Evolutionary conservation across 2,797 vertebrate species (phyloP).

Genomic region (Centroberyx gerrardi): DNA sequence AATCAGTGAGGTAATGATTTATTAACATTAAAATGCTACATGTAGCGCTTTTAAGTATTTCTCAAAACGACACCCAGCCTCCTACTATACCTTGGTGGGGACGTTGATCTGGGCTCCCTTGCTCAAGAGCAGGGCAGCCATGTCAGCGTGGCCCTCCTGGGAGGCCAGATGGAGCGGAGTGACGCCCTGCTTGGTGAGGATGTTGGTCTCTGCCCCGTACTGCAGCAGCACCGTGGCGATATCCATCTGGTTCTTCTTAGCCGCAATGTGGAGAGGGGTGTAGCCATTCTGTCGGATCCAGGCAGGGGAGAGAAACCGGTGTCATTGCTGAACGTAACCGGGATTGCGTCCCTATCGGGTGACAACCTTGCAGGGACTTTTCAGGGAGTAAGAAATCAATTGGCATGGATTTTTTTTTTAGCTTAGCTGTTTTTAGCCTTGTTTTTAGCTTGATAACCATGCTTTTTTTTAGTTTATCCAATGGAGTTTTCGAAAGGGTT

Average conservation of each 20-base stretch:
- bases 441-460: too few relatives aligned
- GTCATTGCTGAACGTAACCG: background rate
- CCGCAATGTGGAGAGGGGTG: conserved; percentile 97
- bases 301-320: background rate
- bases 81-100: conserved; percentile 90
- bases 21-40: too few relatives aligned
- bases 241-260: conserved; percentile 99
- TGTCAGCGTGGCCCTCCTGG: conserved; percentile 94
- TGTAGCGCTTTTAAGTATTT: too few relatives aligned
- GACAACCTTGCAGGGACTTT: background rate
- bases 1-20: too few relatives aligned
- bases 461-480: too few relatives aligned
- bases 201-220: conserved; percentile 93
- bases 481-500: too few relatives aligned
- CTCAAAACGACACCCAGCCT: background rate
- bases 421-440: too few relatives aligned
- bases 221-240: conserved; percentile 93
- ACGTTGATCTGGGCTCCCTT: conserved; percentile 91
- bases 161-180: conserved; percentile 95
- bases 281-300: conserved; percentile 91
- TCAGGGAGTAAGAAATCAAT: too few relatives aligned
- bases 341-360: background rate
- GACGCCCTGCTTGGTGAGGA: conserved; percentile 95
- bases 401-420: too few relatives aligned
- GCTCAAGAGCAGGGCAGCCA: conserved; percentile 92